Evolutionary conservation across 1,140 invertebrate species (phyloP).

Genomic region (Notospermus geniculatus): DNA sequence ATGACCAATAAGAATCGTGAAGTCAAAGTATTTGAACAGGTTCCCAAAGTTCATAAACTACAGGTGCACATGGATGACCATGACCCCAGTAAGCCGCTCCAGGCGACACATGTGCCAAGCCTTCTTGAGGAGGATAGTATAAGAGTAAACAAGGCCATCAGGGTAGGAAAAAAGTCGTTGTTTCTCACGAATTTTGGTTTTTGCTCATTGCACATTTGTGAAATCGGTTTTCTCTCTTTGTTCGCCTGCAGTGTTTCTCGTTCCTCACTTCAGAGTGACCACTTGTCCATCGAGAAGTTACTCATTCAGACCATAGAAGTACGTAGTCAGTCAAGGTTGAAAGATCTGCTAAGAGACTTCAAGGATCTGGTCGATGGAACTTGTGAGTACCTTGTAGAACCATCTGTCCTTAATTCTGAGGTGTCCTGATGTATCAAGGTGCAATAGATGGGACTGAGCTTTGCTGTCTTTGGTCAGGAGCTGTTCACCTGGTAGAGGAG

Average conservation of each 20-base stretch:
- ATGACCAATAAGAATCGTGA: constrained; percentile 22
- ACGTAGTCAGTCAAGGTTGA: constrained; percentile 63
- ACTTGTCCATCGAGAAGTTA: constrained; percentile 89
- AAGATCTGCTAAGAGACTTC: constrained; percentile 21
- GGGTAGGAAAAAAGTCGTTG: constrained; percentile 29
- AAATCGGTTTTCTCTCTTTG: too few species aligned
- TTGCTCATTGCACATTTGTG: too few species aligned
- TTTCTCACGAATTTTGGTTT: constrained; percentile 58
- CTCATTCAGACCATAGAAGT: constrained; percentile 98
- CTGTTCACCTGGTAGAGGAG: too few species aligned
- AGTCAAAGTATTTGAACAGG: neutral
- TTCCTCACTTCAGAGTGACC: constrained; percentile 68
- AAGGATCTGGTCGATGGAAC: constrained; percentile 16
- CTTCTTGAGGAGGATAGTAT: constrained; percentile 67
- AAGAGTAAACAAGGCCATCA: constrained; percentile 55
- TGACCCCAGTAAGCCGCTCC: constrained; percentile 76
- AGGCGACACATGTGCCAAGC: constrained; percentile 83
- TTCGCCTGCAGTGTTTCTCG: too few species aligned
- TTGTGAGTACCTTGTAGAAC: constrained; percentile 13
- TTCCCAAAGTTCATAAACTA: constrained; percentile 66
- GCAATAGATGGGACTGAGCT: too few species aligned
- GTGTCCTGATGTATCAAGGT: too few species aligned
- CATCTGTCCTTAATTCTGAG: too few species aligned
- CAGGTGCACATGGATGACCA: constrained; percentile 84
- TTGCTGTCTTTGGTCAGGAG: too few species aligned